These are phyloP conservation scores for Microcaecilia unicolor DNA, from an alignment of 2,797 vertebrate genomes.

Conservation along the genomic window DNA sequence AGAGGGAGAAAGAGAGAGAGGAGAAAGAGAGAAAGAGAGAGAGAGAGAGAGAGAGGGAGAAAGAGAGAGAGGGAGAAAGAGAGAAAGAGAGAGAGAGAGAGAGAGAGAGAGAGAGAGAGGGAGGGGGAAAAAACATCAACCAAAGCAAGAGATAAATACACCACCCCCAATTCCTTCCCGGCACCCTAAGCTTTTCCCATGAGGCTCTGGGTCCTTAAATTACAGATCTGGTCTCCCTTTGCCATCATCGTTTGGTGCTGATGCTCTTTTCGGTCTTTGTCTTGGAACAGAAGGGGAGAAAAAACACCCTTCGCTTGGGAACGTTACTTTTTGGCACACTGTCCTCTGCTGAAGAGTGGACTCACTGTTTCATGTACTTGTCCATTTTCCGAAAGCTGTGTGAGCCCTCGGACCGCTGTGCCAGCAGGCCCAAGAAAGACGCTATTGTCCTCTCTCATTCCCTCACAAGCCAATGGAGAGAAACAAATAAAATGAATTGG, in stretches of 20 bases:
- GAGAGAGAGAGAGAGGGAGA: not conserved
- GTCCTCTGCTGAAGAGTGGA: slow-evolving; percentile 6
- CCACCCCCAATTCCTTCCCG: too few relatives aligned
- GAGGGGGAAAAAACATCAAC: too few relatives aligned
- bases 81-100: not conserved
- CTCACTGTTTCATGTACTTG: slow-evolving; percentile 11
- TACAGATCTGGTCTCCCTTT: not conserved
- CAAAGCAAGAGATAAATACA: not conserved
- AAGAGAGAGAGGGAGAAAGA: not conserved
- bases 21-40: not conserved
- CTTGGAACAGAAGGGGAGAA: not conserved
- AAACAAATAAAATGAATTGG: too few relatives aligned
- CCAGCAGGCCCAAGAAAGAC: slow-evolving; percentile 19
- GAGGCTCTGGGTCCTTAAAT: not conserved
- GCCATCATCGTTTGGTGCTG: not conserved
- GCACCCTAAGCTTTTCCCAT: too few relatives aligned
- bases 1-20: too few relatives aligned
- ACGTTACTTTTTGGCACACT: slow-evolving; percentile 7
- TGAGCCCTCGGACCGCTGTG: not conserved
- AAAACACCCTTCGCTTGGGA: slow-evolving; percentile 5
- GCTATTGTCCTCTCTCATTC: slow-evolving; percentile 4
- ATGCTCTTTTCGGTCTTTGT: slow-evolving; percentile 2
- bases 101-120: too few relatives aligned
- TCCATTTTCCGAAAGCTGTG: slow-evolving; percentile 4
- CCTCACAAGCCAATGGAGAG: not conserved